Evolutionary conservation across 2,113 vertebrate genomes (phyloP).

Genomic region (Crocuta crocuta): DNA sequence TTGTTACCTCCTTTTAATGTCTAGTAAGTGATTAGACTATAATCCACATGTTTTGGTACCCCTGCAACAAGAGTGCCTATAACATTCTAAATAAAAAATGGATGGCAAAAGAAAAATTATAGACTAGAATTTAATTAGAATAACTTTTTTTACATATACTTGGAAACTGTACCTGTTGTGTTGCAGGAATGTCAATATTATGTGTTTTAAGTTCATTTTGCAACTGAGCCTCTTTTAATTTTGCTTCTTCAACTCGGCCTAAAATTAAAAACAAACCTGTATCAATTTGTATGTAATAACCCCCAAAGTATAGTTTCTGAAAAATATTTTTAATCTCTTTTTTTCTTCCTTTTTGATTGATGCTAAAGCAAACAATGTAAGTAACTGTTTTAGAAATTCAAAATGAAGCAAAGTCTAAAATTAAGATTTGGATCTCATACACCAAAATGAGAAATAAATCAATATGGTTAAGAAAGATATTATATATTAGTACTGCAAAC

Average conservation of each 20-base stretch:
- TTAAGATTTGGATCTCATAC: neutral
- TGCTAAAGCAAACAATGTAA: constrained; percentile 39
- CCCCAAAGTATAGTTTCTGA: neutral
- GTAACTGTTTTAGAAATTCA: neutral
- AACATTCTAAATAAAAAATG: constrained; percentile 28
- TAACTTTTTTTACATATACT: neutral
- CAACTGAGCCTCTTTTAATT: constrained; percentile 84
- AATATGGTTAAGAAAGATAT: neutral
- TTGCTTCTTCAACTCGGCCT: constrained; percentile 87
- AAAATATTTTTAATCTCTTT: constrained; percentile 34
- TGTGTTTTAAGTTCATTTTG: constrained; percentile 84
- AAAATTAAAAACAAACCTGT: constrained; percentile 61
- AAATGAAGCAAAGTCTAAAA: constrained; percentile 50
- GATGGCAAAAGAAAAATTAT: neutral
- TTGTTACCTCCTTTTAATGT: neutral
- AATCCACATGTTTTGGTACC: neutral
- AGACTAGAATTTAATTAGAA: neutral
- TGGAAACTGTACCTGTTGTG: constrained; percentile 84
- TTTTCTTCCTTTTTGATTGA: constrained; percentile 1
- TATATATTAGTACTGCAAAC: neutral
- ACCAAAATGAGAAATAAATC: constrained; percentile 26
- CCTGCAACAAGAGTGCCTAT: neutral
- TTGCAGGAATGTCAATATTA: constrained; percentile 82
- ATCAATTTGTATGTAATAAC: neutral
- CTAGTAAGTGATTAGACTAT: neutral